Conservation (phyloP, 2,888 invertebrate genomes). For the Lacanobia wlatinum region DNA sequence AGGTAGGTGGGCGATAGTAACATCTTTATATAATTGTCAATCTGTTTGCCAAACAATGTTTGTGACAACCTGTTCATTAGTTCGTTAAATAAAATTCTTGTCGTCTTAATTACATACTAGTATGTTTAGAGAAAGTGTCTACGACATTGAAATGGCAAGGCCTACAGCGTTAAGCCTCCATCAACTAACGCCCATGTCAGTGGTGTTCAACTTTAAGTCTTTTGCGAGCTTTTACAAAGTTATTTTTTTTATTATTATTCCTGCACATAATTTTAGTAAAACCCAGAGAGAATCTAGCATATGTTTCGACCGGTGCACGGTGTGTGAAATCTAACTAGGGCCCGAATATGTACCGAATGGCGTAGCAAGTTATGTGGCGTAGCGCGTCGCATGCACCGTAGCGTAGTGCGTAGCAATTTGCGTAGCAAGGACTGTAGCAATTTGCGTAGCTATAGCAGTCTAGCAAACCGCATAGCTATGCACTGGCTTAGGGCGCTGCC, state of each 20-base stretch:
- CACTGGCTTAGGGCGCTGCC: neutral
- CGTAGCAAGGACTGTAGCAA: neutral
- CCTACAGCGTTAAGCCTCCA: slow-evolving; percentile 39
- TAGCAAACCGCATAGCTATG: neutral
- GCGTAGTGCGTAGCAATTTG: neutral
- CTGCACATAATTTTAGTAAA: too few relatives aligned
- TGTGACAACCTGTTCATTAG: slow-evolving; percentile 8
- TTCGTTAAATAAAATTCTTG: slow-evolving; percentile 15
- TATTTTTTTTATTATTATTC: too few relatives aligned
- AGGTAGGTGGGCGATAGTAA: neutral
- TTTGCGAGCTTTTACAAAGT: neutral
- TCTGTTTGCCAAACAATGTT: slow-evolving; percentile 22
- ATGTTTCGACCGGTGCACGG: neutral
- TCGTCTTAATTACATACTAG: slow-evolving; percentile 41
- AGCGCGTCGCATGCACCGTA: neutral
- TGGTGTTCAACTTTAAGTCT: slow-evolving; percentile 13
- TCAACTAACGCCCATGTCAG: slow-evolving; percentile 27
- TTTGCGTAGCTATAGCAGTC: too few relatives aligned
- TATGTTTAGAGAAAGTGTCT: slow-evolving; percentile 45
- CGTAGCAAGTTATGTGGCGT: neutral
- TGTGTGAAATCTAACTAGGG: neutral
- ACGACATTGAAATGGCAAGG: slow-evolving; percentile 40
- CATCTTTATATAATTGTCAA: neutral
- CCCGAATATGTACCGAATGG: neutral
- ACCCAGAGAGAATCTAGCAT: too few relatives aligned